A percentile compares a stretch with the other conserved stretches of the same genome.
phyloP scores from a whole-genome alignment of 1,140 invertebrate genomes.

The Drosophila chauvacae region DNA sequence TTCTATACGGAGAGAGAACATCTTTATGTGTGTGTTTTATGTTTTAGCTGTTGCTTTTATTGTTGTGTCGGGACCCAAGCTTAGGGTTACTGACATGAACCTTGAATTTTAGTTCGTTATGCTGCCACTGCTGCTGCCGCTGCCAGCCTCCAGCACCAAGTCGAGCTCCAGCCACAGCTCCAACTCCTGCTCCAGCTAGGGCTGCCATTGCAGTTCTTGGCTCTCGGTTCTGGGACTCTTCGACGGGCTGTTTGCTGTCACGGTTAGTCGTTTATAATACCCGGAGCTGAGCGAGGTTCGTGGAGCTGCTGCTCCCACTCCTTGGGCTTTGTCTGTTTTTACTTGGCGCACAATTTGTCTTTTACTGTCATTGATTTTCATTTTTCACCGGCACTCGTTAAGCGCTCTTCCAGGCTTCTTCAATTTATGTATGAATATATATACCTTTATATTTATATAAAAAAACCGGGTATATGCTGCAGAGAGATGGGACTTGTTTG shows the following conservation, averaged over 20 bases:
- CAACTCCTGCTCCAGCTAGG: constrained; percentile 10
- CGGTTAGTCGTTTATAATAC: constrained; percentile 70
- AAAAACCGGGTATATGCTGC: constrained; percentile 6
- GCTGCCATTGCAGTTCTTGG: constrained; percentile 24
- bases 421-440: constrained; percentile 51
- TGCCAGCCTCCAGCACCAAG: constrained; percentile 51
- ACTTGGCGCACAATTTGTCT: constrained; percentile 77
- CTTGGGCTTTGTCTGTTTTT: constrained; percentile 72
- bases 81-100: constrained; percentile 81
- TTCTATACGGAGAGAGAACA: constrained; percentile 26
- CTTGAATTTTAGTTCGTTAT: constrained; percentile 80
- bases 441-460: constrained; percentile 9
- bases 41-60: constrained; percentile 71
- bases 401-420: constrained; percentile 21
- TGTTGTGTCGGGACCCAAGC: constrained; percentile 61
- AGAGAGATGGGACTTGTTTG: constrained; percentile 41
- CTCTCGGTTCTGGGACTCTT: constrained; percentile 12
- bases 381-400: constrained; percentile 75
- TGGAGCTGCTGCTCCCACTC: constrained; percentile 37
- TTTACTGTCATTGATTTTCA: constrained; percentile 81
- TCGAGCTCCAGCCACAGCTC: constrained; percentile 19
- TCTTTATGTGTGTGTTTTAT: constrained; percentile 64
- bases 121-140: constrained; percentile 61
- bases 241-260: constrained; percentile 52
- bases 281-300: constrained; percentile 31